These are phyloP conservation scores for Campodea augens DNA, from an alignment of 1,140 invertebrate species.

Conservation along the genomic window DNA sequence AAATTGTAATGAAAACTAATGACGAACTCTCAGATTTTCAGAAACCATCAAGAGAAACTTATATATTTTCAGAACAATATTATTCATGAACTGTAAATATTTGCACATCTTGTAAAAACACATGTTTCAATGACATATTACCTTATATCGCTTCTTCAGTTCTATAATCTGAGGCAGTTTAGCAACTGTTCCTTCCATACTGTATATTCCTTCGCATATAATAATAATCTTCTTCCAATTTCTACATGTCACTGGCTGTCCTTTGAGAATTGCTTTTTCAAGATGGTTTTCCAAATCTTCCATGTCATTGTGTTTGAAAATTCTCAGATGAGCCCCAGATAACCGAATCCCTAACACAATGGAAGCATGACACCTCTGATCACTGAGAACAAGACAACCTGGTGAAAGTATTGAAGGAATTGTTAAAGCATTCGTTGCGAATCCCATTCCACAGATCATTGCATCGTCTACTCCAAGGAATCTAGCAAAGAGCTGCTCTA, in stretches of 20 bases:
- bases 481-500: no score
- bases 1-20: no score
- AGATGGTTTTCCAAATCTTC: conserved; percentile 73
- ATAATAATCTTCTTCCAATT: conserved; percentile 85
- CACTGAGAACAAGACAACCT: conserved; percentile 77
- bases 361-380: conserved; percentile 93
- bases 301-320: conserved; percentile 88
- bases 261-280: conserved; percentile 52
- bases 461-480: no score
- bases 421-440: conserved; percentile 90
- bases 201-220: conserved; percentile 86
- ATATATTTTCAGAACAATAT: no score
- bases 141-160: conserved; percentile 87
- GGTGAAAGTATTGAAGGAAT: conserved; percentile 65
- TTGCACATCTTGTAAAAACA: no score
- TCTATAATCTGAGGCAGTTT: conserved; percentile 85
- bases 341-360: conserved; percentile 81
- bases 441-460: conserved; percentile 98
- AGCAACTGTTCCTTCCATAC: no score
- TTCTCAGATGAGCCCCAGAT: conserved; percentile 63
- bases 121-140: no score
- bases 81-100: no score
- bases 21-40: no score
- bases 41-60: no score
- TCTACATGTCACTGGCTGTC: conserved; percentile 50